Percentiles rank a stretch among this genome's conserved stretches.
Conservation (phyloP, 2,888 invertebrate genomes). For the Pachycephus smyrnensis region DNA sequence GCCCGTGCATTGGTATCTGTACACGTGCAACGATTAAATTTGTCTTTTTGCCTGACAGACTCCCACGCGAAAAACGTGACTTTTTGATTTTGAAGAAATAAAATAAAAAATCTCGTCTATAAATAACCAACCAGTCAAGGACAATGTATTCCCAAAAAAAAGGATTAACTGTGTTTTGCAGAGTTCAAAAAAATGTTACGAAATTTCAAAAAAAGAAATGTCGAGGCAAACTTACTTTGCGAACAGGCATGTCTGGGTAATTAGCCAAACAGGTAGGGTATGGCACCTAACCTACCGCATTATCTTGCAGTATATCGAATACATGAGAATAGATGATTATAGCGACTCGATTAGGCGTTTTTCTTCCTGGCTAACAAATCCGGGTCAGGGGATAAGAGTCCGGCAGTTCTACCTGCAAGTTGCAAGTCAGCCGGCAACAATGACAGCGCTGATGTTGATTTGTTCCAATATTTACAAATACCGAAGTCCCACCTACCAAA, state of each 20-base stretch:
- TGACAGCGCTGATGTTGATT: slow-evolving; percentile 33
- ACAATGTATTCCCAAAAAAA: not conserved
- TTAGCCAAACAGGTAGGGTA: not conserved
- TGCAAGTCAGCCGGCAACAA: slow-evolving; percentile 38
- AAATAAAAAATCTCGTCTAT: not conserved
- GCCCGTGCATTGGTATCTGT: not conserved
- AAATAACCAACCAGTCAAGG: not conserved
- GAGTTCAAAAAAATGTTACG: no score
- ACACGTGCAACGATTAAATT: not conserved
- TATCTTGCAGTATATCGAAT: not conserved
- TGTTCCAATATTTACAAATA: slow-evolving; percentile 47
- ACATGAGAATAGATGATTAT: not conserved
- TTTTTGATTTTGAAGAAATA: not conserved
- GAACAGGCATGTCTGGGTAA: not conserved
- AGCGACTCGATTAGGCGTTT: not conserved
- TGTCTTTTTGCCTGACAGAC: not conserved
- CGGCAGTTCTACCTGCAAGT: slow-evolving; percentile 1
- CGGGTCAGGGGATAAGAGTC: slow-evolving; percentile 1
- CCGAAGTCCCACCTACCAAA: slow-evolving; percentile 25
- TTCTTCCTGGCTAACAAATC: not conserved
- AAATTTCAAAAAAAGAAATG: slow-evolving; percentile 22
- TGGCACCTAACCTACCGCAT: not conserved
- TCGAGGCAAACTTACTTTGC: not conserved
- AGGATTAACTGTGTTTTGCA: not conserved
- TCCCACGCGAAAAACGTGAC: not conserved